Evolutionary conservation across 2,888 invertebrate genomes (phyloP).

Genomic region (Subacronicta megacephala): DNA sequence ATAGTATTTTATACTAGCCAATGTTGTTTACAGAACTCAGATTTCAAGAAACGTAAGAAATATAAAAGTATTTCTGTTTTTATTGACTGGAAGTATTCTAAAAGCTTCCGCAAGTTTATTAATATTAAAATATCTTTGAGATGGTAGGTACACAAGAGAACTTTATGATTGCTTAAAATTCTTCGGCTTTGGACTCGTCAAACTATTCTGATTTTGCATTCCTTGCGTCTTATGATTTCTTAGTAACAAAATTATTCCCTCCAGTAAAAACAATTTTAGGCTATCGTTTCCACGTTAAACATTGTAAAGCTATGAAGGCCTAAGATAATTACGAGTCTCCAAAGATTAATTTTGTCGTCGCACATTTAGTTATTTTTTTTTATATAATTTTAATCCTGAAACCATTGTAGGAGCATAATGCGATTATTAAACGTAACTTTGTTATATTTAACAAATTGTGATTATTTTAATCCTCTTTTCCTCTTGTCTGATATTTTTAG

Average conservation of each 20-base stretch:
- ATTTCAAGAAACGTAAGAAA: constrained; percentile 5
- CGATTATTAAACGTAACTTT: no score
- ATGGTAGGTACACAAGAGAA: constrained; percentile 16
- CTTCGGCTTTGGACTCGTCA: constrained; percentile 18
- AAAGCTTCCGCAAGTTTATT: constrained; percentile 33
- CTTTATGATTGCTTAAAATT: constrained; percentile 31
- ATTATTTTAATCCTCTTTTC: no score
- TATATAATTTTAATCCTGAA: no score
- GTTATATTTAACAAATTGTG: no score
- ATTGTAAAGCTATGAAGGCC: background rate
- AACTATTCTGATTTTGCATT: constrained; percentile 33
- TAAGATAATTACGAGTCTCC: no score
- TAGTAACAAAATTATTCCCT: constrained; percentile 2
- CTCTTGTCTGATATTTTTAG: no score
- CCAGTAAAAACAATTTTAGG: no score
- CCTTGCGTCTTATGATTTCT: constrained; percentile 3
- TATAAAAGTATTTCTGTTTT: constrained; percentile 12
- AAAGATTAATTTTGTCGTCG: no score
- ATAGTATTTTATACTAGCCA: constrained; percentile 10
- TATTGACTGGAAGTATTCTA: constrained; percentile 25
- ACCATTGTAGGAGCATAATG: no score
- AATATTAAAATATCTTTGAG: constrained; percentile 34
- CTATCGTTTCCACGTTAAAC: background rate
- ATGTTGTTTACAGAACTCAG: constrained; percentile 4
- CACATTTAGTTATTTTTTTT: no score